Evolutionary conservation across 1,140 invertebrate genomes (phyloP), one percentile per base, ranked within the genome.

Genomic region (Orchestia grillus): DNA sequence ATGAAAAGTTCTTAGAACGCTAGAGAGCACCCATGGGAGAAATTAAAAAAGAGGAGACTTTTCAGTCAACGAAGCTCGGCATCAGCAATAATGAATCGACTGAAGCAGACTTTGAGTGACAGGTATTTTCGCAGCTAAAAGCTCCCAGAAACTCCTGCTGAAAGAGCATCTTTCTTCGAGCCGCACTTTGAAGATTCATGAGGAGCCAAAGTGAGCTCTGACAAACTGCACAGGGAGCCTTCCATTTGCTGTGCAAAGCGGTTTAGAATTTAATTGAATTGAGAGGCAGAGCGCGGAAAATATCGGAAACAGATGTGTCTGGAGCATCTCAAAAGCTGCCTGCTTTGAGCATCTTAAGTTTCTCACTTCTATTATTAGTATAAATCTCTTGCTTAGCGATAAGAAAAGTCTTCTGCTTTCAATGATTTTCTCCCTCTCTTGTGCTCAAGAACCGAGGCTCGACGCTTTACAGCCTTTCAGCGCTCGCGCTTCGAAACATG

Each of bases 291-390:
- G 92, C 41, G 43, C 11, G 44, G 92, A 94, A 94, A 94, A 47
- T 94, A 94, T 94, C 92, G 92, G 92, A 47, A 94, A 45, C 44
- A 47, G 92, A 94, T 94, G 92, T 94, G 92, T 44, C 92, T 47
- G 43, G 44, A 47, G 92, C 92, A 94, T 40, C 41, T 6, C 40
- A 94, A 45, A 23, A 47, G 6, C 36, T 47, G 44, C 19, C 41
- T 45, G 92, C 92, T 94, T 94, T 94, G 92, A 94, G 44, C 92
- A 8, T 44, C 44, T 94, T n/a, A 44, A 47, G 44, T 47, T 45
- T 94, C 23, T 47, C 16, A 40, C 92, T 40, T 40, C 41, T n/a
- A 94, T 94, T 94, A 94, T 90, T 44, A 90, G 88, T 16, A 90
- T 23, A 90, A 41, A 42, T 16, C 87, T n/a, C 36, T 15, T 43